Base-by-base conservation (phyloP, 2,797 vertebrate species). In the Myotis daubentonii region DNA sequence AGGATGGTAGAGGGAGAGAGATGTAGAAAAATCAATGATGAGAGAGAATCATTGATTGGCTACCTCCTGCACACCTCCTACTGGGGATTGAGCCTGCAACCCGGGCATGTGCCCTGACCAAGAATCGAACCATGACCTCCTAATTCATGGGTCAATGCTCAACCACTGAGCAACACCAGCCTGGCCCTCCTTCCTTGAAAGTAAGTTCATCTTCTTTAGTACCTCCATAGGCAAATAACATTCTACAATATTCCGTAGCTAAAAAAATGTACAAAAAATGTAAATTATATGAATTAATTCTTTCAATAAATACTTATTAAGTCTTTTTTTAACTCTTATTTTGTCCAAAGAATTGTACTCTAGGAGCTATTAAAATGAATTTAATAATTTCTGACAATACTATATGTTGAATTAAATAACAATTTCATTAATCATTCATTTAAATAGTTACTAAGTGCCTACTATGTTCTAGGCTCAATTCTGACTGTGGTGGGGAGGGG, bases 191-290 rank as follows among this genome's bases (percentile, higher is more conserved):
- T 83, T 99, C 99, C 95, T 99, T 99, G 96, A 99, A 98, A 95
- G 92, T 98, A 96, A 99, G 98, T 97, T 99, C 99, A 81, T 99
- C 99, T 91, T 99, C 99, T 47, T 99, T 99, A 16, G 98, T 98
- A 80, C 98, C 98, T 44, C 99, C 99, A 36, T 99, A 99, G 30
- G 97, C 47, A 97, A 98, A 99, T 20, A 98, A 66, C 53, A 99
- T 99, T 98, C 98, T 99, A 97, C 99, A 99, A 98, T 98, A 99
- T 92, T 99, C 99, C 97, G 99, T 99, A 55, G 98, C 99, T 99
- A 97, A 92, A 98, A 96, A 76, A 82, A 65, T 65, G 60, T 76
- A n/a, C 12, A 95, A 90, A 95, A 36, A 93, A 70, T 41, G 41
- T 76, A 47, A 30, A 7, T 93, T 86, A 86, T 30, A 91, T 23